A percentile compares a stretch with the other conserved stretches of the same genome.
Evolutionary conservation across 2,888 invertebrate species (phyloP).

Genomic region (Melanchra persicariae): DNA sequence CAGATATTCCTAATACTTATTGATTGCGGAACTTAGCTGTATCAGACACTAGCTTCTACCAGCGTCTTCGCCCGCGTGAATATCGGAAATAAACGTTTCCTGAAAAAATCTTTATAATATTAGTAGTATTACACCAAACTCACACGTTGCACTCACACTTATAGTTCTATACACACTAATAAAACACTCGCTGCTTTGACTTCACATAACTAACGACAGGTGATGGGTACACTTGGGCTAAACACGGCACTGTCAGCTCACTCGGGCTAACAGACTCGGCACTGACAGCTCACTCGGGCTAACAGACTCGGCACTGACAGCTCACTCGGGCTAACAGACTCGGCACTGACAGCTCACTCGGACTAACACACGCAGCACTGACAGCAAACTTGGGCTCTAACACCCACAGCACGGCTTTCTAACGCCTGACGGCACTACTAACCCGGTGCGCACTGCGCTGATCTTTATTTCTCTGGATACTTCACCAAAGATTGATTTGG

Average conservation of each 20-base stretch:
- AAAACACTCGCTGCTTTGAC: constrained; percentile 22
- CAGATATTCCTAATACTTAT: not conserved
- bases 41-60: too few relatives aligned
- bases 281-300: not conserved
- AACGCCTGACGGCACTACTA: too few relatives aligned
- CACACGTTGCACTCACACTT: not conserved
- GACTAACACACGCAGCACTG: too few relatives aligned
- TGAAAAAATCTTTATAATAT: too few relatives aligned
- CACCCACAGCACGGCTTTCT: too few relatives aligned
- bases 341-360: too few relatives aligned
- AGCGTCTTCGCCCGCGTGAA: too few relatives aligned
- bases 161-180: not conserved
- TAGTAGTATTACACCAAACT: too few relatives aligned
- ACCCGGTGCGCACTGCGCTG: constrained; percentile 34
- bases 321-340: constrained; percentile 16
- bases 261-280: not conserved
- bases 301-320: not conserved
- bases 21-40: not conserved
- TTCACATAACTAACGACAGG: constrained; percentile 19
- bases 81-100: too few relatives aligned
- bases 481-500: constrained; percentile 2
- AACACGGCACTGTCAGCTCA: not conserved
- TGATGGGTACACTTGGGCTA: not conserved
- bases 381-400: too few relatives aligned
- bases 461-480: not conserved